A percentile compares a stretch with the other conserved stretches of the same genome.
phyloP scores from a whole-genome alignment of 2,888 invertebrate species.

The Mimachlamys varia region DNA sequence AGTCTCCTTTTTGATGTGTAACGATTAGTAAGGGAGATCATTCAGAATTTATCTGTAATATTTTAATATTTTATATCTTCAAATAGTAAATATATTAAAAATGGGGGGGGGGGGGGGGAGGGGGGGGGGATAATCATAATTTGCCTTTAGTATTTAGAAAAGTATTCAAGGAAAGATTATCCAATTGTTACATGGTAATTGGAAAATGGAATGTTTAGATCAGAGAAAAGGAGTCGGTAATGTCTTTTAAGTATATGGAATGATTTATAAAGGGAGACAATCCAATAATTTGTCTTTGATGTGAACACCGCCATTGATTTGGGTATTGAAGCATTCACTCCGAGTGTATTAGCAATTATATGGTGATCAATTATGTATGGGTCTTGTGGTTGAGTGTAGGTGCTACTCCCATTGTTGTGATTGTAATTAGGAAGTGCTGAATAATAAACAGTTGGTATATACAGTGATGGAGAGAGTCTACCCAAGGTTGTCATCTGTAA shows the following conservation, averaged over 20 bases:
- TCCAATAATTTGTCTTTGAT: not conserved
- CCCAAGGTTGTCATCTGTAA: no score
- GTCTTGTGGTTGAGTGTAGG: not conserved
- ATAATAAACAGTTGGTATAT: not conserved
- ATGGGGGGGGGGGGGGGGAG: no score
- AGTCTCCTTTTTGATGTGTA: not conserved
- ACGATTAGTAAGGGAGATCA: not conserved
- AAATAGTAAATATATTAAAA: no score
- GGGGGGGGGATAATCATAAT: no score
- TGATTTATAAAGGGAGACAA: not conserved
- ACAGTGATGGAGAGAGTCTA: not conserved
- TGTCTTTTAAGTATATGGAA: no score
- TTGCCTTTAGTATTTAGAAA: no score
- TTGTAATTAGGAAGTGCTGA: not conserved
- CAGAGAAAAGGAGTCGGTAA: no score
- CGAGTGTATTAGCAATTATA: not conserved
- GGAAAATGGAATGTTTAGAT: no score
- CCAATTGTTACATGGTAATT: no score
- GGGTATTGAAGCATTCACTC: not conserved
- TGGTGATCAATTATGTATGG: slow-evolving; percentile 20
- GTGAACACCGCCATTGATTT: not conserved
- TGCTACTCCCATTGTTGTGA: not conserved
- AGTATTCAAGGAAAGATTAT: no score
- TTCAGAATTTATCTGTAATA: not conserved
- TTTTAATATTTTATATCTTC: no score